A percentile compares a stretch with the other conserved stretches of the same genome.
Evolutionary conservation across 2,113 vertebrate genomes (phyloP).

Genomic region (Pionites leucogaster): DNA sequence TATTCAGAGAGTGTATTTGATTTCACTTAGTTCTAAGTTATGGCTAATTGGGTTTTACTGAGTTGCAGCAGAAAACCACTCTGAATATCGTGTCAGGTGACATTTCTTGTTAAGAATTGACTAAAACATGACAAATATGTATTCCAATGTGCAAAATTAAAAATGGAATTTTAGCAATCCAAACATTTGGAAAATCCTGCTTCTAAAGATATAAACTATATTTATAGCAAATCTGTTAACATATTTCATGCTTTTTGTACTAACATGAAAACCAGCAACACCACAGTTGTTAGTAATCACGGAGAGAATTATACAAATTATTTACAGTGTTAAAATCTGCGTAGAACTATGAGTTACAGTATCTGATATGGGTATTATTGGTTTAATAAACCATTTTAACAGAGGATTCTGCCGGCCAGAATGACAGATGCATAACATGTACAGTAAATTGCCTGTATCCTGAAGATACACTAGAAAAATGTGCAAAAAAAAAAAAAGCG

Average conservation of each 20-base stretch:
- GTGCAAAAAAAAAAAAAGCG: neutral
- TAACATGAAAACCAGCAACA: neutral
- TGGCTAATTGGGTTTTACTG: conserved; percentile 32
- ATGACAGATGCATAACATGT: neutral
- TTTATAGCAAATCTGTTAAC: neutral
- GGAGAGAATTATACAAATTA: neutral
- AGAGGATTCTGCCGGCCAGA: neutral
- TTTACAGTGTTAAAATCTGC: neutral
- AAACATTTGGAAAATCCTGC: neutral
- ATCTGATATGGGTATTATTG: neutral
- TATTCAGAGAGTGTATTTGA: conserved; percentile 31
- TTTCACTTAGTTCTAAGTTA: neutral
- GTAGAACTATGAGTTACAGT: neutral
- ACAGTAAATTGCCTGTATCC: neutral
- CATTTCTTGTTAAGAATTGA: neutral
- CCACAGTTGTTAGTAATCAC: neutral
- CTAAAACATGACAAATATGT: neutral
- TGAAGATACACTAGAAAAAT: neutral
- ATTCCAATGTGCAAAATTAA: neutral
- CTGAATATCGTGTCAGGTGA: neutral
- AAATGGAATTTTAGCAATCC: neutral
- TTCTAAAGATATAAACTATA: neutral
- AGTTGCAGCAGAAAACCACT: conserved; percentile 4
- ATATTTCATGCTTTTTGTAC: neutral
- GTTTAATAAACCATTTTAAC: neutral